Evolutionary conservation across 1,140 invertebrate genomes (phyloP).

Genomic region (Drosophila lacteicornis): DNA sequence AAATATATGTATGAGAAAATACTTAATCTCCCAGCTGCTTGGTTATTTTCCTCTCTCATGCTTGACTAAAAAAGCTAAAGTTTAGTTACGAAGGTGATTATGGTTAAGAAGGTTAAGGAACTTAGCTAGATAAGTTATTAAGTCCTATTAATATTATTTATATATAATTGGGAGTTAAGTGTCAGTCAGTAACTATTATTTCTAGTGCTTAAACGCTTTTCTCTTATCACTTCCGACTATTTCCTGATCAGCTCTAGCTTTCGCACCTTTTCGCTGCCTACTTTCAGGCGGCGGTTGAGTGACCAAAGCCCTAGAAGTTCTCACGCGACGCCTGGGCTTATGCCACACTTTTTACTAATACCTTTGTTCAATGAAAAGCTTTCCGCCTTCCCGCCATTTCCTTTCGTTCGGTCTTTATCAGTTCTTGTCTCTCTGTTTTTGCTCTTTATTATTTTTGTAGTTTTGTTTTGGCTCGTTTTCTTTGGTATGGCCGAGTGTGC

Average conservation of each 20-base stretch:
- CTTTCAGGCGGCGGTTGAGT: conserved; percentile 22
- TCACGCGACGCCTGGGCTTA: neutral
- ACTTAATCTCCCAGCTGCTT: conserved; percentile 11
- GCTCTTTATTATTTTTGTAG: conserved; percentile 61
- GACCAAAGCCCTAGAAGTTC: conserved; percentile 28
- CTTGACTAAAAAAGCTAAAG: neutral
- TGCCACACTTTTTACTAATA: conserved; percentile 7
- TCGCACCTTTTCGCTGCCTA: conserved; percentile 3
- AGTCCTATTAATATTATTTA: neutral
- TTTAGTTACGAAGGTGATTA: neutral
- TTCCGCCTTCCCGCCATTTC: conserved; percentile 1
- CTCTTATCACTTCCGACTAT: neutral
- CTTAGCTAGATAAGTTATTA: neutral
- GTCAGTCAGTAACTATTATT: too few species aligned
- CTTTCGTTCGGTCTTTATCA: conserved; percentile 47
- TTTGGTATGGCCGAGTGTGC: conserved; percentile 21
- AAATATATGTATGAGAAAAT: neutral
- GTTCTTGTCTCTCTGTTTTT: too few species aligned
- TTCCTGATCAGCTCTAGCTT: neutral
- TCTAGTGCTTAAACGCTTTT: too few species aligned
- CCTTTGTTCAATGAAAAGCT: conserved; percentile 41
- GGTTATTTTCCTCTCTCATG: neutral
- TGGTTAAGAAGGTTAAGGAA: neutral
- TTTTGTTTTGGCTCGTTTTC: conserved; percentile 78
- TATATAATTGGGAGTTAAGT: rapidly evolving